Percentiles rank a stretch among this genome's conserved stretches.
Evolutionary conservation across 1,140 invertebrate genomes (phyloP).

Genomic region (Drosophila pallidifrons): DNA sequence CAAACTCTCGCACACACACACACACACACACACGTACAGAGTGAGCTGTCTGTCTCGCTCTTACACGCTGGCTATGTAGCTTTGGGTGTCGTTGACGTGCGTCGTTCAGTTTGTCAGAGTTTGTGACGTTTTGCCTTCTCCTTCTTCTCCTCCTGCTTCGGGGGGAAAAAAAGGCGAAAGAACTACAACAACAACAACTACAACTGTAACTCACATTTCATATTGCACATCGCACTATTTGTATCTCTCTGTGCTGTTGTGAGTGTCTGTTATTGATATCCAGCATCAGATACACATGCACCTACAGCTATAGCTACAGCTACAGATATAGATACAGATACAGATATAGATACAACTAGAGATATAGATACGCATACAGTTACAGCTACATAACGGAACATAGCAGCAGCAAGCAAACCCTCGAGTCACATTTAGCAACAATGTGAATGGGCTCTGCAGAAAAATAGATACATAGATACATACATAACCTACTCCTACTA

Average conservation of each 20-base stretch:
- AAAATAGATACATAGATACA: neutral
- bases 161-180: neutral
- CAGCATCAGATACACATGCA: no score
- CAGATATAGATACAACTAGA: no score
- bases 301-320: no score
- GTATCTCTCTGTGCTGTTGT: neutral
- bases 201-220: neutral
- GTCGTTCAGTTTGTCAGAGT: constrained; percentile 30
- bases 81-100: constrained; percentile 46
- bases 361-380: neutral
- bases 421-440: neutral
- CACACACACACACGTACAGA: constrained; percentile 3
- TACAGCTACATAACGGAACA: neutral
- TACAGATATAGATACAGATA: no score
- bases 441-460: neutral
- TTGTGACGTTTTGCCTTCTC: constrained; percentile 4
- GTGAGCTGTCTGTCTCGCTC: constrained; percentile 4
- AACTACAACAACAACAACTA: neutral
- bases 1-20: neutral
- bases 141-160: neutral
- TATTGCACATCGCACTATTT: neutral
- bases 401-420: neutral
- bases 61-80: neutral
- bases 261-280: no score
- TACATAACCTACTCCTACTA: neutral